These are phyloP conservation scores for Enhydra lutris DNA, from an alignment of 2,113 vertebrate species.

Conservation along the genomic window DNA sequence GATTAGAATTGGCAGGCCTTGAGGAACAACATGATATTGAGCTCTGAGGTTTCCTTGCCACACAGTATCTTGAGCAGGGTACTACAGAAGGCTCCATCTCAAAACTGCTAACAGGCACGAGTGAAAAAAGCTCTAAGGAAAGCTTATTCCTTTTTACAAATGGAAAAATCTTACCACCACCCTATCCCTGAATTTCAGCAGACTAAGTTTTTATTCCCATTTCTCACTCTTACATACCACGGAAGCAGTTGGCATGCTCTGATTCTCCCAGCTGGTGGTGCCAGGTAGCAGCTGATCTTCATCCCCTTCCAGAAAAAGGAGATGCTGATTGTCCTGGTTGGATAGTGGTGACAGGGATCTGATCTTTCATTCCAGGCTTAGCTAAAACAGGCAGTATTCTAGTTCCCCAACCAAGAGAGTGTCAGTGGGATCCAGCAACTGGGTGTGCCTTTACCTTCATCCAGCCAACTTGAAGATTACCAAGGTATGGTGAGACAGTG, in stretches of 20 bases:
- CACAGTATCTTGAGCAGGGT: background rate
- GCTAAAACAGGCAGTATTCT: background rate
- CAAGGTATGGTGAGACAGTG: background rate
- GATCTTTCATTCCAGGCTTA: background rate
- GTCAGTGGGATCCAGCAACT: too few relatives aligned
- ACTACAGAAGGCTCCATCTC: background rate
- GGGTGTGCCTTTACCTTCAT: background rate
- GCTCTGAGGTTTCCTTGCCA: background rate
- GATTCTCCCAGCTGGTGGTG: background rate
- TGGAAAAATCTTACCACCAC: background rate
- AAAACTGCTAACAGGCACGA: background rate
- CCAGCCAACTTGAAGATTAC: background rate
- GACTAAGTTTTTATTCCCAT: background rate
- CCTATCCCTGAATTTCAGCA: background rate
- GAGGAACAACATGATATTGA: background rate
- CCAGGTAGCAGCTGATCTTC: background rate
- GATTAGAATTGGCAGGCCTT: background rate
- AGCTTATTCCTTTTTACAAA: background rate
- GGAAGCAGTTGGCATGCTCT: background rate
- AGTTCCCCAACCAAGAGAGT: background rate
- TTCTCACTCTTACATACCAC: fast-evolving
- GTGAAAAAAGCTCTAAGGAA: background rate
- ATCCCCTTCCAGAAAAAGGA: background rate
- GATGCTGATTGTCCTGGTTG: background rate
- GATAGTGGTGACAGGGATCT: background rate